Percentiles rank a stretch among this genome's conserved stretches.
phyloP scores from a whole-genome alignment of 1,140 invertebrate species.

The Andrena cerasifolii region DNA sequence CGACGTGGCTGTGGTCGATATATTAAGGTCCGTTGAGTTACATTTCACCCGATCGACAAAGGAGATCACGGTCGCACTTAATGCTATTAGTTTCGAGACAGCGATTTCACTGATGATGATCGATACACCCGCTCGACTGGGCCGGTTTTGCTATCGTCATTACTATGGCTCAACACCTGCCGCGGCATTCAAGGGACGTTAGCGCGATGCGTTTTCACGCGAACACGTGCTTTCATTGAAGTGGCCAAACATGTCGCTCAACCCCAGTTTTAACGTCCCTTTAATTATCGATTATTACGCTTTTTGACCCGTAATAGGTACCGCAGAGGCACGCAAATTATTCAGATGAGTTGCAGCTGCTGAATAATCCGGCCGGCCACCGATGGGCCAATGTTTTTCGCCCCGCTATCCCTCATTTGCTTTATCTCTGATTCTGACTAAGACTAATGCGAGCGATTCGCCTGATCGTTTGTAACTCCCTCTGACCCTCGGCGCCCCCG shows the following conservation, averaged over 20 bases:
- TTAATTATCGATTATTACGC: constrained; percentile 56
- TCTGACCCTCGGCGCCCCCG: constrained; percentile 45
- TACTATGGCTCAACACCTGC: neutral
- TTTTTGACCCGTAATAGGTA: constrained; percentile 49
- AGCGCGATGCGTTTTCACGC: constrained; percentile 7
- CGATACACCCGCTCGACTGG: neutral
- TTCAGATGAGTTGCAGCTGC: constrained; percentile 53
- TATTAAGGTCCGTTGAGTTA: constrained; percentile 16
- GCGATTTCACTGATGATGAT: constrained; percentile 39
- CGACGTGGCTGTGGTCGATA: neutral
- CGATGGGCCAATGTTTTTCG: constrained; percentile 66
- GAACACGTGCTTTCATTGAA: constrained; percentile 1
- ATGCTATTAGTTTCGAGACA: constrained; percentile 34
- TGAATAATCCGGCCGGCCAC: constrained; percentile 49
- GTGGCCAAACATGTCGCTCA: neutral
- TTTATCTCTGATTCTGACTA: constrained; percentile 79
- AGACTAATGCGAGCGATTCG: constrained; percentile 76
- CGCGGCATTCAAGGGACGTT: neutral
- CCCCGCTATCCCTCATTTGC: constrained; percentile 68
- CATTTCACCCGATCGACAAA: neutral
- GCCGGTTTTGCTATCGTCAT: constrained; percentile 27
- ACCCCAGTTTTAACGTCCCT: constrained; percentile 34
- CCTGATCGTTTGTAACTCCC: constrained; percentile 76
- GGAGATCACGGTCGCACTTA: constrained; percentile 21
- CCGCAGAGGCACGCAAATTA: constrained; percentile 43